Evolutionary conservation across 2,113 vertebrate species (phyloP).

Genomic region (Phasianus colchicus): DNA sequence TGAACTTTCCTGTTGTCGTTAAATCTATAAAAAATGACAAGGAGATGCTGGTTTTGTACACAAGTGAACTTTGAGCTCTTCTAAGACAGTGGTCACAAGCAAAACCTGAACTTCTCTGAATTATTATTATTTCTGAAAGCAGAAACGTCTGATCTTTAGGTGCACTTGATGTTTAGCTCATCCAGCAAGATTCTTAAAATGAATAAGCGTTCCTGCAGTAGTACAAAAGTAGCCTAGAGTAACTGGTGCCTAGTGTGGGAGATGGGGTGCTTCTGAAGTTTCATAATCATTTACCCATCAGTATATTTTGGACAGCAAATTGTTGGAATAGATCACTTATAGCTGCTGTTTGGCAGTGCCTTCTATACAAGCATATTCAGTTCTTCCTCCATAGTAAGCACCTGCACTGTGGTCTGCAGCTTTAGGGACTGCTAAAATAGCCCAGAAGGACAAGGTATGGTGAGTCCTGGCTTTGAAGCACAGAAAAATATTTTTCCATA

Average conservation of each 20-base stretch:
- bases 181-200: neutral
- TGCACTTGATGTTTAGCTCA: neutral
- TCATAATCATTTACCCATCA: neutral
- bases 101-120: conserved; percentile 19
- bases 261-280: neutral
- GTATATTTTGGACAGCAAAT: neutral
- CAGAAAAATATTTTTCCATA: neutral
- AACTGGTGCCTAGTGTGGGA: neutral
- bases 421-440: neutral
- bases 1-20: conserved; percentile 75
- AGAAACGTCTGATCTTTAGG: neutral
- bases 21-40: conserved; percentile 79
- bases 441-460: neutral
- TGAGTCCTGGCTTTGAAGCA: neutral
- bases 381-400: neutral
- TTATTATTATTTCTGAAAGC: neutral
- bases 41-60: conserved; percentile 20
- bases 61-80: conserved; percentile 50
- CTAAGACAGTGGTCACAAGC: conserved; percentile 32
- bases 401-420: neutral
- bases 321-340: neutral
- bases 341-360: neutral
- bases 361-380: neutral
- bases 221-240: neutral
- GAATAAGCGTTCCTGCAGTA: neutral